Base-by-base conservation (phyloP, 2,113 vertebrate genomes). In the Pandion haliaetus region DNA sequence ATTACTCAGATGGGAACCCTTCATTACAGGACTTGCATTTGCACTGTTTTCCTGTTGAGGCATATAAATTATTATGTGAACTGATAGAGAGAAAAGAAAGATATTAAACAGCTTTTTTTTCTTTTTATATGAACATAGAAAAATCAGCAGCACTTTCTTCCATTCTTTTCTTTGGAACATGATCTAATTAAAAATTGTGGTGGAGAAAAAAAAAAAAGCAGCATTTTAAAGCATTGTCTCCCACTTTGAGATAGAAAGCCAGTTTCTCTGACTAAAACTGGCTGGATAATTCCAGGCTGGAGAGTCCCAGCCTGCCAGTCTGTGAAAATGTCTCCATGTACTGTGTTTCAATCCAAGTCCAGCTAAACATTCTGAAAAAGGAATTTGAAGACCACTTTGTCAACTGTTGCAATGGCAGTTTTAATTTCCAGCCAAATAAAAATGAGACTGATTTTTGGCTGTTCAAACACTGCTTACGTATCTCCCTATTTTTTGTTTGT, bases 221-320 rank as follows among this genome's bases (percentile, higher is more conserved):
- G 26, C 73, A 91, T 74, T 97, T 97, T 95, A 96, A 93, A 92
- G 91, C 57, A 95, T 95, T 96, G 80, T 95, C 94, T 95, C 89
- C 82, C 24, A 71, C 88, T 93, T 89, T 63, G 90, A 97, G 95
- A 66, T 61, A 88, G 70, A 94, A 91, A 87, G 70, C 16, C 82
- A 95, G 82, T 50, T 93, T 38, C 45, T 88, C 78, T 73, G 87
- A 87, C 84, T 85, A 76, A 93, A 93, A 91, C 62, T 72, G 66
- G 44, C 84, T 14, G 31, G 84, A 85, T 91, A 79, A 95, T 82
- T 94, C 87, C 84, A 94, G 95, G 21, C 61, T 55, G 40, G 31
- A 91, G 54, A 93, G 45, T 44, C 57, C 36, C 36, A 82, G 77
- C 57, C 70, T 94, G 77, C 21, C 91, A 95, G 38, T 47, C 66